Conservation (phyloP, 2,797 vertebrate species). For the Euphonia xanthogaster region DNA sequence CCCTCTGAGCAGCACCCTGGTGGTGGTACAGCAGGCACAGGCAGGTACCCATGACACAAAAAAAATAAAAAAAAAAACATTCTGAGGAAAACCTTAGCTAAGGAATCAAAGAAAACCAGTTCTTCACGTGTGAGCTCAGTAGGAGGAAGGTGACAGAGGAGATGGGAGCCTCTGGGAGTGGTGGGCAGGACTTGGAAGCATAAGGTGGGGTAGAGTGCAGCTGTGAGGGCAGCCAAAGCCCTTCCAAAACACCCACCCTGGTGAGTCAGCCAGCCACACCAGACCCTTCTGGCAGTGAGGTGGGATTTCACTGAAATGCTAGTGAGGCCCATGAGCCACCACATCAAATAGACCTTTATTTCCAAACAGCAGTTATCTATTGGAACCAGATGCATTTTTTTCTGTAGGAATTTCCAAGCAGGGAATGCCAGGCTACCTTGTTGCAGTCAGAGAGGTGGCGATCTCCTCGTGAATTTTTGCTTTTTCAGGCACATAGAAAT, state of each 20-base stretch:
- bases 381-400: conserved; percentile 8
- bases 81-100: not conserved
- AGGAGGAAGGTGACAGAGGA: not conserved
- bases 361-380: not conserved
- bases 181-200: not conserved
- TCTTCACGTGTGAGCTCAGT: accelerated
- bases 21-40: accelerated
- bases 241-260: not conserved
- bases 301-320: not conserved
- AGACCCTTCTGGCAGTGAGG: not conserved
- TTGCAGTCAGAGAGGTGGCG: not conserved
- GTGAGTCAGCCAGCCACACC: accelerated
- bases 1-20: accelerated
- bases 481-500: not conserved
- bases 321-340: not conserved
- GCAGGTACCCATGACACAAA: not conserved
- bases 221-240: not conserved
- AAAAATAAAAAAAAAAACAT: accelerated
- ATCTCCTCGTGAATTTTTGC: not conserved
- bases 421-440: not conserved
- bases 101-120: not conserved
- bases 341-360: not conserved
- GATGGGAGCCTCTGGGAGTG: not conserved
- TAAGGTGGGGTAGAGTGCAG: not conserved
- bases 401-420: not conserved